These are phyloP conservation scores for Argynnis bischoffii DNA, from an alignment of 2,888 invertebrate species.

Conservation along the genomic window DNA sequence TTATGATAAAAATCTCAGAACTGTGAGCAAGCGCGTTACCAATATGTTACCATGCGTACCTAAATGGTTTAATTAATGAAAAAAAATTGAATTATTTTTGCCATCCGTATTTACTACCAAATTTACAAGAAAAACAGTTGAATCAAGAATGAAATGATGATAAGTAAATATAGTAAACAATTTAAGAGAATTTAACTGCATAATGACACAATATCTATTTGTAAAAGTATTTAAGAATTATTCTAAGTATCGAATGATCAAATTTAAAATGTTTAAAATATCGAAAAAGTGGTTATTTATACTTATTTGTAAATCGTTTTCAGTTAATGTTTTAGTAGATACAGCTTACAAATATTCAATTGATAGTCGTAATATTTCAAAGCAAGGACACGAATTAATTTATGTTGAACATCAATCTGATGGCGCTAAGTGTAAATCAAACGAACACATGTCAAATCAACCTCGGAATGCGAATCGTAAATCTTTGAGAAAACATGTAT, in stretches of 20 bases:
- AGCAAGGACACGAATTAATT: slow-evolving; percentile 14
- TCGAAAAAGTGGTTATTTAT: no score
- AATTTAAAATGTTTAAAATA: no score
- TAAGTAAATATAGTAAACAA: no score
- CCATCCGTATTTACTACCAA: slow-evolving; percentile 1
- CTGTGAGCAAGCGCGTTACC: no score
- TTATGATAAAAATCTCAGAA: no score
- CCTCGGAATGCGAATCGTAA: slow-evolving; percentile 40
- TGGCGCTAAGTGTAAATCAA: slow-evolving; percentile 32
- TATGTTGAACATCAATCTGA: slow-evolving; percentile 12
- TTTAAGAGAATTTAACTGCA: slow-evolving; percentile 16
- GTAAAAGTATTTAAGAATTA: no score
- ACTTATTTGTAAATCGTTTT: background rate
- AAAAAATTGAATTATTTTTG: no score
- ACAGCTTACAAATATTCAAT: background rate
- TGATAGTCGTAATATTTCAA: background rate
- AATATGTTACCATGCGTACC: no score
- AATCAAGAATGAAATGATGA: slow-evolving; percentile 6
- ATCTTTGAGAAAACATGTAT: slow-evolving; percentile 39
- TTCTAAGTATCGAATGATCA: no score
- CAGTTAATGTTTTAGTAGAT: background rate
- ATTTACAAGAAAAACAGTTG: no score
- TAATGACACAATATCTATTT: background rate
- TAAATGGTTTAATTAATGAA: no score
- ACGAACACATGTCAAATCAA: slow-evolving; percentile 32